These are phyloP conservation scores for Conus betulinus DNA, from an alignment of 1,140 invertebrate species.

Conservation along the genomic window DNA sequence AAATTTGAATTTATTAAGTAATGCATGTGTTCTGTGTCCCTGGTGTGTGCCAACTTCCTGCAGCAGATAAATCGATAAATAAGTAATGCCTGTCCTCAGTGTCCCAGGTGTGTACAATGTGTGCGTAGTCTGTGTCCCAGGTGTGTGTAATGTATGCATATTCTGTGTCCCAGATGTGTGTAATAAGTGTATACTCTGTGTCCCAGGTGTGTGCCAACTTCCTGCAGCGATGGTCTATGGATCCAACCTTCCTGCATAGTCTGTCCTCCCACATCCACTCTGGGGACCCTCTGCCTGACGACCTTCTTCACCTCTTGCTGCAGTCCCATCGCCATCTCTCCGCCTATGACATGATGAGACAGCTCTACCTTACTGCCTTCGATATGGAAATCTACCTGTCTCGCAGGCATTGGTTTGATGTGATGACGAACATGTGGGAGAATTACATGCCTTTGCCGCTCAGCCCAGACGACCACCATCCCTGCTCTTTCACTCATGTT, in stretches of 20 bases:
- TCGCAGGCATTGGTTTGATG: constrained; percentile 35
- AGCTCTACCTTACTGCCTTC: constrained; percentile 88
- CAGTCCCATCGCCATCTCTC: constrained; percentile 87
- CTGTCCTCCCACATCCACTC: constrained; percentile 86
- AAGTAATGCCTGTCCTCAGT: no score
- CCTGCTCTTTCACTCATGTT: constrained; percentile 84
- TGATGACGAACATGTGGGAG: constrained; percentile 30
- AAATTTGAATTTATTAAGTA: no score
- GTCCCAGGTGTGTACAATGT: no score
- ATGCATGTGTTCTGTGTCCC: no score
- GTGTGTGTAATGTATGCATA: no score
- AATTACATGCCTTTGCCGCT: constrained; percentile 37
- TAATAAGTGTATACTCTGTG: neutral
- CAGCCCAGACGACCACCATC: constrained; percentile 75
- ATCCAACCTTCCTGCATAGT: constrained; percentile 81
- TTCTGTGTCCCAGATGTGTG: no score
- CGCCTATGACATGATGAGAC: constrained; percentile 84
- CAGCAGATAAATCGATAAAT: no score
- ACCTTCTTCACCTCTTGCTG: constrained; percentile 83
- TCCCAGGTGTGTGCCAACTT: constrained; percentile 84
- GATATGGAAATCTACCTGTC: constrained; percentile 88
- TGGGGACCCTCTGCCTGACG: constrained; percentile 82
- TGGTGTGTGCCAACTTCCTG: no score
- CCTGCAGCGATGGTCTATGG: constrained; percentile 87
- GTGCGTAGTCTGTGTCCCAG: no score